Base-by-base conservation (phyloP, 2,113 vertebrate species). In the Toxotes chatareus region DNA sequence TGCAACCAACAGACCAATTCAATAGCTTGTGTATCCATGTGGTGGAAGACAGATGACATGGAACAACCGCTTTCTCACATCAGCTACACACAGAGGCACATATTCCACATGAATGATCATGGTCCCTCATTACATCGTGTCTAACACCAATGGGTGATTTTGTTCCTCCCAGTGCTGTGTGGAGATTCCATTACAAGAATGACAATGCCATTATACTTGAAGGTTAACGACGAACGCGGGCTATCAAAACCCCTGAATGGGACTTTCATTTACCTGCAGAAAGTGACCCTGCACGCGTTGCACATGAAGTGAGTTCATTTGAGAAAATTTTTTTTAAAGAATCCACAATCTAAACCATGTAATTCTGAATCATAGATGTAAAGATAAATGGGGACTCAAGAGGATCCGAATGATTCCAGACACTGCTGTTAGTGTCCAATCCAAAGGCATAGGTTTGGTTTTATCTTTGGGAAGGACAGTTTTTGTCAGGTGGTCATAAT, bases 151-250 rank as follows among this genome's bases (percentile, higher is more conserved):
- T 9, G 9, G 46, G 40, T 63, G 81, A 76, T 84, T 88, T 62
- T 63, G 49, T 62, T 72, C 69, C 70, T 64, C 60, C 31, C 71
- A 27, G 21, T 51, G 44, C 60, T 60, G 59, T 10, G 61, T 27
- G 19, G 63, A 11, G 6, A 42, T 59, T 86, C 73, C 66, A 86
- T 90, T 90, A 86, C 44, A 60, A 73, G 66, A 84, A 69, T 49
- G 64, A 82, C 88, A 79, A 38, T 21, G 60, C 49, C 57, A 84
- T 82, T 87, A 75, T 32, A 66, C 78, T 36, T 76, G 77, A 87
- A 90, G 78, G 80, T 90, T 80, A 88, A 86, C 38, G 75, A 71
- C 82, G 55, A 68, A 53, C 4, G 21, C 57, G 57, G 49, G 77
- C 31, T 13, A 71, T 90, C 68, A 64, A 53, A 76, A 38, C 46